These are phyloP conservation scores for Anthoscopus minutus DNA, from an alignment of 2,113 vertebrate species.

Conservation along the genomic window DNA sequence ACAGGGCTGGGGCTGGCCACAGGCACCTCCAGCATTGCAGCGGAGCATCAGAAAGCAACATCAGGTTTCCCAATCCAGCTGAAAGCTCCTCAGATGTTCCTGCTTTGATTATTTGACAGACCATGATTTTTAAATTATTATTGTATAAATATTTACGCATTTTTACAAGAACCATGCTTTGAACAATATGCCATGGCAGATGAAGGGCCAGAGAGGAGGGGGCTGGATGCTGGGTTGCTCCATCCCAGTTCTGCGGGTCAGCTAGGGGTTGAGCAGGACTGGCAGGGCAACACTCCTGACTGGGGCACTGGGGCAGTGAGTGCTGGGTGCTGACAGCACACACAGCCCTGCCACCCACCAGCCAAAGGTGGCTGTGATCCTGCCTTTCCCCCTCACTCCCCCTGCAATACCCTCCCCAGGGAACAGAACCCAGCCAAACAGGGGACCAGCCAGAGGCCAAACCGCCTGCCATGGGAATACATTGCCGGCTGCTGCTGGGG, in stretches of 20 bases:
- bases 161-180: slow-evolving; percentile 66
- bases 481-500: rapidly evolving
- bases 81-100: slow-evolving; percentile 30
- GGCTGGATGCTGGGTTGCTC: neutral
- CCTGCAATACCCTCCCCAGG: neutral
- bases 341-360: rapidly evolving
- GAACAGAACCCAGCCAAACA: neutral
- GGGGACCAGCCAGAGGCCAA: rapidly evolving
- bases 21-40: neutral
- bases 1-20: rapidly evolving
- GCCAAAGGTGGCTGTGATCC: neutral
- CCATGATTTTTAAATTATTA: slow-evolving; percentile 63
- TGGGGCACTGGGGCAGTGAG: rapidly evolving
- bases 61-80: slow-evolving; percentile 17
- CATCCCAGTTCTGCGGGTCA: neutral
- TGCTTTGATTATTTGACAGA: slow-evolving; percentile 61
- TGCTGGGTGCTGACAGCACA: neutral
- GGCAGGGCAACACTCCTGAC: neutral
- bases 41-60: neutral
- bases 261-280: neutral
- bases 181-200: slow-evolving; percentile 21
- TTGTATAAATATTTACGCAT: slow-evolving; percentile 65
- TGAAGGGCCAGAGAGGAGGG: slow-evolving; percentile 1
- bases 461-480: rapidly evolving
- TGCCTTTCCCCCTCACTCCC: neutral